phyloP scores from a whole-genome alignment of 2,888 invertebrate genomes.

The Prostheceraeus crozeri region DNA sequence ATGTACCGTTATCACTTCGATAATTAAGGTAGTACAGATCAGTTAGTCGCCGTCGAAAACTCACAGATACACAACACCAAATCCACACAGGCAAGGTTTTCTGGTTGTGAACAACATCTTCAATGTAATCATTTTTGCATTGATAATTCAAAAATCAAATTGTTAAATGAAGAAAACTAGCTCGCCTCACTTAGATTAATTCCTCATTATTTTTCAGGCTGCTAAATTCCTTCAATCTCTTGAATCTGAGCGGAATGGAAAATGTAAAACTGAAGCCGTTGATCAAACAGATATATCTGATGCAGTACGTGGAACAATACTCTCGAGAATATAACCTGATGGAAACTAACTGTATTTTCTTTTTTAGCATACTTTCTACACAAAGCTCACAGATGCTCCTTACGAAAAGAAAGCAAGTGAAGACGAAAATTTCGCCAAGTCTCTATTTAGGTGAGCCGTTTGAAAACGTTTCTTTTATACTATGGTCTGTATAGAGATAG shows the following conservation, averaged over 20 bases:
- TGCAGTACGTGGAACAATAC: slow-evolving; percentile 14
- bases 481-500: too few species aligned
- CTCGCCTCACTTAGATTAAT: too few species aligned
- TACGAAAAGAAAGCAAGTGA: slow-evolving; percentile 24
- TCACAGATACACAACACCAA: too few species aligned
- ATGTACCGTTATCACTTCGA: too few species aligned
- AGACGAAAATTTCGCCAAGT: slow-evolving; percentile 9
- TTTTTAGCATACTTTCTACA: slow-evolving; percentile 38
- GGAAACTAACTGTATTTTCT: not conserved
- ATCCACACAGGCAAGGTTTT: too few species aligned
- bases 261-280: slow-evolving; percentile 33
- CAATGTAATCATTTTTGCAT: too few species aligned
- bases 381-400: slow-evolving; percentile 31
- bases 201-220: slow-evolving; percentile 30
- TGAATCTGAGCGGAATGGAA: slow-evolving; percentile 35
- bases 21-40: too few species aligned
- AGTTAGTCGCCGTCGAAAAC: too few species aligned
- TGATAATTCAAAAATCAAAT: too few species aligned
- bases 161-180: too few species aligned
- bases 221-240: slow-evolving; percentile 37
- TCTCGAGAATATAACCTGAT: not conserved
- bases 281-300: slow-evolving; percentile 25
- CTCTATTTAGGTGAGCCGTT: slow-evolving; percentile 27
- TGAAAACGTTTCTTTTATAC: too few species aligned
- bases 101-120: too few species aligned